Percentiles rank a stretch among this genome's conserved stretches.
Conservation (phyloP, 53 echinoderm and acorn worm genomes). For the Astropecten irregularis region DNA sequence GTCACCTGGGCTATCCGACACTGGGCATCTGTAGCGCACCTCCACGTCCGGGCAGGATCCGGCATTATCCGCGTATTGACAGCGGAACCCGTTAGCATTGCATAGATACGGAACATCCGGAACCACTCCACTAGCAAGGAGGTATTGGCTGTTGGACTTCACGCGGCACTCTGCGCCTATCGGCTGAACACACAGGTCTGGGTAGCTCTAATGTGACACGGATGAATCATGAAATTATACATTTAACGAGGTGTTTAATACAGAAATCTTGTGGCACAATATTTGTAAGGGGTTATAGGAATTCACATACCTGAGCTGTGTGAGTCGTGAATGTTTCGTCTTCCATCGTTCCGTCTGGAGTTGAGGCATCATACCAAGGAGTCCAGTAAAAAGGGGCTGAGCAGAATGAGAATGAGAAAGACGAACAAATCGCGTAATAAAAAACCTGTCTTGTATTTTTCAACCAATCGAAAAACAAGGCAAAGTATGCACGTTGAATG, state of each 20-base stretch:
- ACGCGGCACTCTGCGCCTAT: constrained; percentile 35
- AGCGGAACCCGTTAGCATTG: constrained; percentile 39
- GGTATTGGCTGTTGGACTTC: constrained; percentile 21
- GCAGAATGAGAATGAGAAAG: too few species aligned
- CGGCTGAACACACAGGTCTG: constrained; percentile 21
- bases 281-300: too few species aligned
- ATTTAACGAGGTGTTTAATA: too few species aligned
- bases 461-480: neutral
- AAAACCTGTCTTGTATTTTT: too few species aligned
- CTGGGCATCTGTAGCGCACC: constrained; percentile 37
- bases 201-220: neutral
- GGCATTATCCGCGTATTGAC: constrained; percentile 20
- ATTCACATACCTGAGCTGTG: neutral
- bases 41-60: constrained; percentile 25
- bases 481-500: too few species aligned
- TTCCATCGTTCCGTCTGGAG: constrained; percentile 12
- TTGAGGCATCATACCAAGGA: constrained; percentile 14
- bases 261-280: too few species aligned
- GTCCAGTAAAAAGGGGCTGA: constrained; percentile 19
- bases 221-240: neutral
- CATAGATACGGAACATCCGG: constrained; percentile 44
- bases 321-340: constrained; percentile 19
- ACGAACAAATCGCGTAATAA: too few species aligned
- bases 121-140: constrained; percentile 6
- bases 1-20: too few species aligned